Conservation (phyloP, 2,888 invertebrate genomes). For the Linyphia triangularis region DNA sequence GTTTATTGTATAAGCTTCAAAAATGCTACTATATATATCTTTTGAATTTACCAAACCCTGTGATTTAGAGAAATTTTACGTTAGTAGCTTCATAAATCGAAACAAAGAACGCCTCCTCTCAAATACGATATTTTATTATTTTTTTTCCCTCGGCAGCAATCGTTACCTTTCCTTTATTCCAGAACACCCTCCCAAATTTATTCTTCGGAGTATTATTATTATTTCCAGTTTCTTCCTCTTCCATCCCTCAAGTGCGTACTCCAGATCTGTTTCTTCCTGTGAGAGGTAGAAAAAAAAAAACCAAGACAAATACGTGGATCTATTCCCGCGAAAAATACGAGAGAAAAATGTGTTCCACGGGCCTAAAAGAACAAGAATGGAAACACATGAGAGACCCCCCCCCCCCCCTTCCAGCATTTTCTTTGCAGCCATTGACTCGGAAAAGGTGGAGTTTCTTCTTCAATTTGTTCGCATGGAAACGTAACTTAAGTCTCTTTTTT, state of each 20-base stretch:
- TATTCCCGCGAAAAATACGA: conserved; percentile 6
- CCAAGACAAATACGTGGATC: not conserved
- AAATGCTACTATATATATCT: no score
- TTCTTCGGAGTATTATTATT: not conserved
- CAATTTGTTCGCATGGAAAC: conserved; percentile 10
- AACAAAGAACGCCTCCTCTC: not conserved
- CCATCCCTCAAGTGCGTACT: not conserved
- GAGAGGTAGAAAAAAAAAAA: not conserved
- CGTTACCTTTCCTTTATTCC: not conserved
- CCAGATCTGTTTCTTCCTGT: not conserved
- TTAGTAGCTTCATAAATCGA: not conserved
- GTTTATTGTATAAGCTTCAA: no score
- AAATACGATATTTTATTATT: not conserved
- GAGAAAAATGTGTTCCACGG: conserved; percentile 3
- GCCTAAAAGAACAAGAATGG: not conserved
- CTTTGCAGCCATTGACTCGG: not conserved
- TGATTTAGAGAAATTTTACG: no score
- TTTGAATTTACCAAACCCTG: no score
- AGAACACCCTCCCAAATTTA: not conserved
- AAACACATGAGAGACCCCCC: not conserved
- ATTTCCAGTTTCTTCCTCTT: not conserved
- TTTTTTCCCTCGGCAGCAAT: not conserved
- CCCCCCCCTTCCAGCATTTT: not conserved
- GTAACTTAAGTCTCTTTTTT: not conserved
- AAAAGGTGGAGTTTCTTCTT: conserved; percentile 35